Conservation (phyloP, 2,888 invertebrate species). For the Diabrotica balteata region DNA sequence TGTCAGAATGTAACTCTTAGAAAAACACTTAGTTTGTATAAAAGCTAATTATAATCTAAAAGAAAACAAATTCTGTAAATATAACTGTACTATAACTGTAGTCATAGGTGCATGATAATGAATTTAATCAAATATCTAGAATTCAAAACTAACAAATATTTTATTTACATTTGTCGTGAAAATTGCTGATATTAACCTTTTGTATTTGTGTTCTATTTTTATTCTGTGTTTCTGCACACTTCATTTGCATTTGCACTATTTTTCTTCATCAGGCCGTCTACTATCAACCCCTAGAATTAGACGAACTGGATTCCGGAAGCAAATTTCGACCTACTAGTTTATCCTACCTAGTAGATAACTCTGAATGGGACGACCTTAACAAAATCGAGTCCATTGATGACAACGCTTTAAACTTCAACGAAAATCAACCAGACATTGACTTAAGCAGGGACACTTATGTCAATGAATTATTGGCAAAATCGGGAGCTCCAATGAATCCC, state of each 20-base stretch:
- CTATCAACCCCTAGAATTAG: slow-evolving; percentile 50
- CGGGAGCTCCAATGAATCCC: slow-evolving; percentile 50
- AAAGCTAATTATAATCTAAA: too few relatives aligned
- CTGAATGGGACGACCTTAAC: slow-evolving; percentile 38
- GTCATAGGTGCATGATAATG: neutral
- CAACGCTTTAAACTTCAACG: slow-evolving; percentile 43
- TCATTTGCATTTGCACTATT: slow-evolving; percentile 50
- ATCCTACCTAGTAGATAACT: slow-evolving; percentile 1
- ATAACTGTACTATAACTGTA: neutral
- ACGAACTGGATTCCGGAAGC: slow-evolving; percentile 41
- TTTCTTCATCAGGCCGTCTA: slow-evolving; percentile 43
- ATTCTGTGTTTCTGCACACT: slow-evolving; percentile 38
- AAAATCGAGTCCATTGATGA: slow-evolving; percentile 54
- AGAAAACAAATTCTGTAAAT: too few relatives aligned
- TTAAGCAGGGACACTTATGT: slow-evolving; percentile 51
- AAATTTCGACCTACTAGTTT: neutral
- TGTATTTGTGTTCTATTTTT: slow-evolving; percentile 32
- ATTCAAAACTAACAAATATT: too few relatives aligned
- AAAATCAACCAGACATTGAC: slow-evolving; percentile 34
- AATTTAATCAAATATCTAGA: neutral
- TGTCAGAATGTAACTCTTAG: too few relatives aligned
- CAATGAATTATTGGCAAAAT: slow-evolving; percentile 48
- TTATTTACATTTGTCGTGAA: neutral
- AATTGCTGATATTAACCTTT: slow-evolving; percentile 2
- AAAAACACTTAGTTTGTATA: too few relatives aligned